Percentiles rank a stretch among this genome's conserved stretches.
These are phyloP conservation scores for Amphiduros pacificus DNA, from an alignment of 2,888 invertebrate genomes.

Conservation along the genomic window DNA sequence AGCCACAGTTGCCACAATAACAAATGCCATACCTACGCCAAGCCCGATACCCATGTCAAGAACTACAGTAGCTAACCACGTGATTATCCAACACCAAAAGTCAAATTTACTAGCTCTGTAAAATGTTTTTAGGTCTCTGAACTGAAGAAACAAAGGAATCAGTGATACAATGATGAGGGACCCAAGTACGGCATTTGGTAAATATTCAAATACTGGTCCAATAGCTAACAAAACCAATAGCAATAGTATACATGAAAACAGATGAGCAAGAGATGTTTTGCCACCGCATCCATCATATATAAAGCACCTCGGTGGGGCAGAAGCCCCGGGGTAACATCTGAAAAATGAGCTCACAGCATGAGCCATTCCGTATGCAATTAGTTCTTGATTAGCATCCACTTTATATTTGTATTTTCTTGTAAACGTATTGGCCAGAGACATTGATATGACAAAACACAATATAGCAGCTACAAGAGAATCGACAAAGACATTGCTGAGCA, in stretches of 20 bases:
- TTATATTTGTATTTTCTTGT: constrained; percentile 31
- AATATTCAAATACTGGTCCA: constrained; percentile 47
- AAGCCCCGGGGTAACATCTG: constrained; percentile 59
- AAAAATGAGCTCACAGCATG: constrained; percentile 58
- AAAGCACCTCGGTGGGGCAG: constrained; percentile 56
- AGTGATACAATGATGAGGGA: constrained; percentile 61
- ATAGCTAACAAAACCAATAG: constrained; percentile 50
- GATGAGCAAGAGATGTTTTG: constrained; percentile 42
- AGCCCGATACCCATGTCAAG: constrained; percentile 53
- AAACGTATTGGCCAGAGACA: constrained; percentile 35
- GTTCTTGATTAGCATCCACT: constrained; percentile 41
- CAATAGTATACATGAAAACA: constrained; percentile 47
- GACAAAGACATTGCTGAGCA: constrained; percentile 38
- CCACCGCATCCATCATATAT: constrained; percentile 53
- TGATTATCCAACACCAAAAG: constrained; percentile 63
- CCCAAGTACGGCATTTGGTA: constrained; percentile 57
- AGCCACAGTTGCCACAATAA: constrained; percentile 46
- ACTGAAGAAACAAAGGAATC: constrained; percentile 66
- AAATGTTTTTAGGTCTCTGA: constrained; percentile 68
- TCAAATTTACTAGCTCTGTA: constrained; percentile 80
- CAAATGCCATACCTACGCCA: constrained; percentile 46
- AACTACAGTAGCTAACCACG: constrained; percentile 44
- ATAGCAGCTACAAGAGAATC: constrained; percentile 33
- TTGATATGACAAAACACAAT: constrained; percentile 32
- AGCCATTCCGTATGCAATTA: constrained; percentile 59